Conservation (phyloP, 2,888 invertebrate species). For the Rhynchonema sp. region DNA sequence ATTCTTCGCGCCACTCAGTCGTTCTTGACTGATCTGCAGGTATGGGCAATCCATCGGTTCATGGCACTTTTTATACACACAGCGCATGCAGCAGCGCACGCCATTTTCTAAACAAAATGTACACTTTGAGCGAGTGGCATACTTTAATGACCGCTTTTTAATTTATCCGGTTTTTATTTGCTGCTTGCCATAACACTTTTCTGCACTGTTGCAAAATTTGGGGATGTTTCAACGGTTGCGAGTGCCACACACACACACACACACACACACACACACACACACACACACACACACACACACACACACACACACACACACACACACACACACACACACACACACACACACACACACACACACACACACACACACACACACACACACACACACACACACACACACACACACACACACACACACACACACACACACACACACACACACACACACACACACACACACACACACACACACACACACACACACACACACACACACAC, state of each 20-base stretch:
- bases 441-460: not conserved
- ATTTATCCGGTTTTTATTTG: too few relatives aligned
- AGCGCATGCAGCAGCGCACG: too few relatives aligned
- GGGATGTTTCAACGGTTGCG: too few relatives aligned
- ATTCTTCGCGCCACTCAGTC: too few relatives aligned
- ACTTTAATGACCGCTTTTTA: too few relatives aligned
- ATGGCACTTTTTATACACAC: too few relatives aligned
- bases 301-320: not conserved
- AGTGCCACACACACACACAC: not conserved
- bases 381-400: slow-evolving; percentile 1
- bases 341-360: slow-evolving; percentile 1
- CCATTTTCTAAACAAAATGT: too few relatives aligned
- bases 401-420: slow-evolving; percentile 1
- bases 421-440: slow-evolving; percentile 2
- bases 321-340: not conserved
- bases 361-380: slow-evolving; percentile 2
- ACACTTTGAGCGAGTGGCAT: too few relatives aligned
- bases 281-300: not conserved
- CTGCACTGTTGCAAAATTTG: too few relatives aligned
- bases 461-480: slow-evolving; percentile 1
- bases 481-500: slow-evolving; percentile 1
- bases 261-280: not conserved
- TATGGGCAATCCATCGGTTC: too few relatives aligned
- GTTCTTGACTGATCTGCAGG: too few relatives aligned
- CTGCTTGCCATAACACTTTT: too few relatives aligned